Base-by-base conservation (phyloP, 2,888 invertebrate genomes). In the Polietes domitor region DNA sequence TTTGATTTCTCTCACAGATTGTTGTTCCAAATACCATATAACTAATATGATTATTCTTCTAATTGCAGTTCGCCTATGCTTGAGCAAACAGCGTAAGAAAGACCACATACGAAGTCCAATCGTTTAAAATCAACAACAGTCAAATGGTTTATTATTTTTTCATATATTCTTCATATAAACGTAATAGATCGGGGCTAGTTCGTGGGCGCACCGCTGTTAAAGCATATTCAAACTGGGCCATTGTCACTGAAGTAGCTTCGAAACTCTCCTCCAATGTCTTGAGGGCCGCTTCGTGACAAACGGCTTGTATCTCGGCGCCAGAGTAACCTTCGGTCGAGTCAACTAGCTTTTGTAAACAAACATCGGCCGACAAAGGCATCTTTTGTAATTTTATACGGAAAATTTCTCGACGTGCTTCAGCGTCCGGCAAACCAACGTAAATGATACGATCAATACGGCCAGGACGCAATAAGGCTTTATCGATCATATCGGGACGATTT, bases 401-500 rank as follows among this genome's bases (percentile, higher is more conserved):
- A 86, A 99, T 98, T 89, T 97, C 96, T 72, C 92, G 89, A 85
- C 99, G 93, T 0, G 98, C 97, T 63, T 94, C 93, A 0, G 92
- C 92, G 92, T 98, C 96, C 0, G 99, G 99, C 75, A 99, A 92
- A 0, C 98, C 97, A 0, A 99, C 98, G 90, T 99, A 98, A 75
- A 99, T 95, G 32, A 98, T 94, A 78, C 97, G 93, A 92, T 98
- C 98, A 63, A 99, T 93, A 61, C 99, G 94, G 0, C 99, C 98
- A 0, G 98, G 98, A 77, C 99, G 93, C 26, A 99, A 92, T 21
- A 99, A 92, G 0, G 99, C 99, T 90, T 96, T 95, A 90, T 99
- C 99, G 89, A 99, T 97, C 91, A 96, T 95, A 91, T 99, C 98
- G 0, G 99, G 99, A 28, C 99, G 94, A 92, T 99, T 99, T 0